phyloP scores from a whole-genome alignment of 2,888 invertebrate species.

The Chloroclystis v-ata region DNA sequence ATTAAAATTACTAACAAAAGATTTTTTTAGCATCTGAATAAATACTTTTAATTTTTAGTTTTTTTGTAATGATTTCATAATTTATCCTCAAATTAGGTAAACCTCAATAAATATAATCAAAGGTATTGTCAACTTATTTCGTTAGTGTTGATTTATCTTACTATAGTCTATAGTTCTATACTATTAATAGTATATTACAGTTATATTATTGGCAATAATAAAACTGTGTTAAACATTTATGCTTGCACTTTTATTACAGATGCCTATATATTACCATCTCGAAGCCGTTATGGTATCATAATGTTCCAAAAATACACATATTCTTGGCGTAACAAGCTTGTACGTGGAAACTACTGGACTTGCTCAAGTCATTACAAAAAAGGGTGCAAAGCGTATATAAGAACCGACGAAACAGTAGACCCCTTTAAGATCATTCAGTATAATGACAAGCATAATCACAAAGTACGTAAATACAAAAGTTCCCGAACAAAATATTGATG shows the following conservation, averaged over 20 bases:
- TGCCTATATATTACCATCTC: slow-evolving; percentile 49
- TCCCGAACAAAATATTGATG: slow-evolving; percentile 19
- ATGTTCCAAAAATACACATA: slow-evolving; percentile 52
- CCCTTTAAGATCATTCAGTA: slow-evolving; percentile 40
- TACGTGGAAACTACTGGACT: slow-evolving; percentile 55
- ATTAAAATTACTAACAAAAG: no score
- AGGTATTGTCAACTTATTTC: no score
- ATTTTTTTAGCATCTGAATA: no score
- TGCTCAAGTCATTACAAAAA: slow-evolving; percentile 62
- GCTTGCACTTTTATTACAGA: slow-evolving; percentile 31
- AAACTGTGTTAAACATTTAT: background rate
- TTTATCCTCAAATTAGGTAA: no score
- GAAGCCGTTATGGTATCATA: slow-evolving; percentile 45
- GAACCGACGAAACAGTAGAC: slow-evolving; percentile 40
- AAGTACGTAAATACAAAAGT: slow-evolving; percentile 37
- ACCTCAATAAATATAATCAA: no score
- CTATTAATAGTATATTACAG: no score
- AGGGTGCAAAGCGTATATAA: slow-evolving; percentile 54
- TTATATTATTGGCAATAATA: no score
- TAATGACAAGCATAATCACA: slow-evolving; percentile 44
- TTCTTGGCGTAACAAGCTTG: slow-evolving; percentile 50
- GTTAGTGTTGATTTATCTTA: no score
- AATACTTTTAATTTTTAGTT: no score
- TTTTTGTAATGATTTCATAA: no score
- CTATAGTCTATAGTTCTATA: no score